A percentile compares a stretch with the other conserved stretches of the same genome.
Conservation (phyloP, 2,888 invertebrate genomes). For the Oligia fasciuncula region DNA sequence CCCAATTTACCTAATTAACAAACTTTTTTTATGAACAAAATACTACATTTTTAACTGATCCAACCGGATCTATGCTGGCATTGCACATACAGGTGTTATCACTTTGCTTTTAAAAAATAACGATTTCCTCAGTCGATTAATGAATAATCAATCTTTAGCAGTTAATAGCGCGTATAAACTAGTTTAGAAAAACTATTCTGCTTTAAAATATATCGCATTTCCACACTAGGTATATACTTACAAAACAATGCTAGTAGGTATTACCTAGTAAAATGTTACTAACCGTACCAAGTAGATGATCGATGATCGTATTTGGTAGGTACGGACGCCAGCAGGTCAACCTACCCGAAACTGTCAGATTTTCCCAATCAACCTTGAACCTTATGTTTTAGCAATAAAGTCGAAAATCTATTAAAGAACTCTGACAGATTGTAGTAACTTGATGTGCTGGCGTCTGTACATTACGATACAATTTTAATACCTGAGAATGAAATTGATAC, state of each 20-base stretch:
- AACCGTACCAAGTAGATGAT: neutral
- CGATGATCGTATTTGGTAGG: neutral
- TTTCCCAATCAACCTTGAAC: too few relatives aligned
- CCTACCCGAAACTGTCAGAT: too few relatives aligned
- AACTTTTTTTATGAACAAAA: constrained; percentile 10
- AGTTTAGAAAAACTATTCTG: constrained; percentile 33
- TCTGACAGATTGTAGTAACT: too few relatives aligned
- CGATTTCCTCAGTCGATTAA: constrained; percentile 57
- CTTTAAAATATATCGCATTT: constrained; percentile 41
- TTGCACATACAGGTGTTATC: constrained; percentile 27
- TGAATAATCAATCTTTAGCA: constrained; percentile 51
- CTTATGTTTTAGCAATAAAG: too few relatives aligned
- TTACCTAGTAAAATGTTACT: constrained; percentile 20
- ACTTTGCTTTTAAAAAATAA: constrained; percentile 36
- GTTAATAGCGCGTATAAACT: constrained; percentile 71
- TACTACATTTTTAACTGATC: constrained; percentile 16
- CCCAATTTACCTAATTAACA: constrained; percentile 31
- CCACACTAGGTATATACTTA: constrained; percentile 26
- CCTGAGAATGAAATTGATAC: neutral
- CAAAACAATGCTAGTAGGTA: constrained; percentile 34
- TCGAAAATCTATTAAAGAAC: too few relatives aligned
- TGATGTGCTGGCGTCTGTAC: too few relatives aligned
- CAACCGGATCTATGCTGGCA: constrained; percentile 32
- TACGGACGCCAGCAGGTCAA: too few relatives aligned
- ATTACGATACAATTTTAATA: neutral